Conservation (phyloP, 1,140 invertebrate species). For the Cyphomyrmex costatus region DNA sequence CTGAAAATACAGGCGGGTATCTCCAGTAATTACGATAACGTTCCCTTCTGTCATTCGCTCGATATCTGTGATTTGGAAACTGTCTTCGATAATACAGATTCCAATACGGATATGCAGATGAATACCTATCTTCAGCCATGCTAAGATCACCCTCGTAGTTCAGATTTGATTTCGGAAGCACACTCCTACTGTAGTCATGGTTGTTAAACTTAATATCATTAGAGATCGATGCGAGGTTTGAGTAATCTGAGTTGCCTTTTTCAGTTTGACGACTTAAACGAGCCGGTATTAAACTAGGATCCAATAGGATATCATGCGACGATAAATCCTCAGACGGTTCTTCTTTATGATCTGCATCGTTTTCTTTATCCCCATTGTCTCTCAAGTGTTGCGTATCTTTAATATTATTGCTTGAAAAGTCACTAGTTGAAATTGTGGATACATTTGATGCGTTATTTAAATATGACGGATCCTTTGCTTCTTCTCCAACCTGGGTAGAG, state of each 20-base stretch:
- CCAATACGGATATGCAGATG: conserved; percentile 4
- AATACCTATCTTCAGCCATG: conserved; percentile 26
- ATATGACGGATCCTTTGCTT: neutral
- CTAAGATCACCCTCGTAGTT: neutral
- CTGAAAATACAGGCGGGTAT: conserved; percentile 76
- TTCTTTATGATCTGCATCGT: neutral
- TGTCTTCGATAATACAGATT: conserved; percentile 22
- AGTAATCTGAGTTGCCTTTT: neutral
- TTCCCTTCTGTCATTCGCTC: neutral
- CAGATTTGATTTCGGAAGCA: neutral
- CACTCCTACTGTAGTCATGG: neutral
- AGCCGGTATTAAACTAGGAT: conserved; percentile 72
- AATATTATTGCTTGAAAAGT: neutral
- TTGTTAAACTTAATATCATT: neutral
- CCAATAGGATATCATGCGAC: conserved; percentile 68
- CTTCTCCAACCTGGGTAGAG: neutral
- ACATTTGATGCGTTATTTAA: neutral
- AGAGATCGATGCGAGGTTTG: neutral
- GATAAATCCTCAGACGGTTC: neutral
- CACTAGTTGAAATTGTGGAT: neutral
- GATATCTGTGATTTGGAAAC: conserved; percentile 9
- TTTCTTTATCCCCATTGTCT: neutral
- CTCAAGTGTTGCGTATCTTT: neutral
- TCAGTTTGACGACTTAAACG: conserved; percentile 61
- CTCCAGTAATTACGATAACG: conserved; percentile 42